phyloP scores from a whole-genome alignment of 2,797 vertebrate genomes.

The Chelmon rostratus region DNA sequence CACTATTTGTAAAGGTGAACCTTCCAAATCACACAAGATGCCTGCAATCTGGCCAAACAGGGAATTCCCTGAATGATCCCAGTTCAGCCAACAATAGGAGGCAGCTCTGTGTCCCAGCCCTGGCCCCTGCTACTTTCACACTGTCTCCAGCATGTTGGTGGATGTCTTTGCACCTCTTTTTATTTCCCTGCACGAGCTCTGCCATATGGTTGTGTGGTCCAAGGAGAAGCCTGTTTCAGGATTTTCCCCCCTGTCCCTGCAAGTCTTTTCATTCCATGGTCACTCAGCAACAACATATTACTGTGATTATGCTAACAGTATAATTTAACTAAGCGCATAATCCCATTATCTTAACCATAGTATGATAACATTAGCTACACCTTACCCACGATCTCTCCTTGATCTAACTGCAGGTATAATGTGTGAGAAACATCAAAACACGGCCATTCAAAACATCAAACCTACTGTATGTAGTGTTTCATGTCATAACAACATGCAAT shows the following conservation, averaged over 20 bases:
- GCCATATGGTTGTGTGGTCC: neutral
- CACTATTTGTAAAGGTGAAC: slow-evolving; percentile 6
- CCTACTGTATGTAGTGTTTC: neutral
- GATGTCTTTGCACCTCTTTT: neutral
- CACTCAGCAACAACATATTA: slow-evolving; percentile 19
- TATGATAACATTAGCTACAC: neutral
- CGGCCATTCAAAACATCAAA: neutral
- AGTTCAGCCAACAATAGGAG: slow-evolving; percentile 4
- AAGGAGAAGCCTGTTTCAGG: neutral
- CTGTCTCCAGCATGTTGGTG: neutral
- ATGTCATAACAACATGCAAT: neutral
- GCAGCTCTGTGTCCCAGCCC: neutral
- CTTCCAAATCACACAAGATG: slow-evolving; percentile 25
- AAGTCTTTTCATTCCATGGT: slow-evolving; percentile 6
- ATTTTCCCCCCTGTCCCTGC: neutral
- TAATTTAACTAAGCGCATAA: slow-evolving; percentile 12
- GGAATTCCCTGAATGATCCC: slow-evolving; percentile 34
- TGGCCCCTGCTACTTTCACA: neutral
- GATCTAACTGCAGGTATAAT: slow-evolving; percentile 18
- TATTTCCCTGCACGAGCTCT: slow-evolving; percentile 13
- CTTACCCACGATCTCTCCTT: neutral
- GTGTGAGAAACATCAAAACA: neutral
- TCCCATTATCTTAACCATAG: slow-evolving; percentile 27
- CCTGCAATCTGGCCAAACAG: slow-evolving; percentile 34
- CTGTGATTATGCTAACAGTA: slow-evolving; percentile 2